These are phyloP conservation scores for Melipona bicolor DNA, from an alignment of 2,888 invertebrate genomes.

Conservation along the genomic window DNA sequence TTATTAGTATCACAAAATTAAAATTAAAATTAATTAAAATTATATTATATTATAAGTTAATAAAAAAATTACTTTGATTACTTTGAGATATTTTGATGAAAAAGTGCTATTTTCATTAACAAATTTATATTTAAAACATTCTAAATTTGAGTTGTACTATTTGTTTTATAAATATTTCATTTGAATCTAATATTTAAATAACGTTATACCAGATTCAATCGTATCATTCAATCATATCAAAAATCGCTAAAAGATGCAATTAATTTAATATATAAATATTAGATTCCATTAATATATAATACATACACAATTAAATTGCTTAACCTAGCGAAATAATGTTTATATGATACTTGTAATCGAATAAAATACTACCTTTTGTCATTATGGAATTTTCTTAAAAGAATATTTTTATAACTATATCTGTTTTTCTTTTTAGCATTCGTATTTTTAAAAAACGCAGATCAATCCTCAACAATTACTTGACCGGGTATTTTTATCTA, in stretches of 20 bases:
- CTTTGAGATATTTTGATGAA: not conserved
- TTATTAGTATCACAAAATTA: not conserved
- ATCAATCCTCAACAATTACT: conserved; percentile 1
- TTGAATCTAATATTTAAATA: not conserved
- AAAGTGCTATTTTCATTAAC: not conserved
- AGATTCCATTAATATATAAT: conserved; percentile 1
- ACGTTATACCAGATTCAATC: not conserved
- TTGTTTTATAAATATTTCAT: not conserved
- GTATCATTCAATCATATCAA: not conserved
- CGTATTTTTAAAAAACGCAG: conserved; percentile 15
- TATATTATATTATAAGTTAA: not conserved
- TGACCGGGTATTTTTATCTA: conserved; percentile 10
- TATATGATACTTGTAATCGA: conserved; percentile 6
- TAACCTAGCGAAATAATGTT: conserved; percentile 44
- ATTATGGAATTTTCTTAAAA: conserved; percentile 38
- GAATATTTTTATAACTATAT: conserved; percentile 18
- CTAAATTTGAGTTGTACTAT: not conserved
- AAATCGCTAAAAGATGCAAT: not conserved
- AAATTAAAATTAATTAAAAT: not conserved
- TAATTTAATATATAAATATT: conserved; percentile 2
- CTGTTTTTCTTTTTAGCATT: conserved; percentile 33
- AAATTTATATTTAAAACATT: not conserved
- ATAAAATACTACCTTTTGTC: conserved; percentile 61
- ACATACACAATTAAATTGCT: not conserved
- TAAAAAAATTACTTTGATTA: not conserved